Base-by-base conservation (phyloP, 2,888 invertebrate species). In the Hedychridium roseum region DNA sequence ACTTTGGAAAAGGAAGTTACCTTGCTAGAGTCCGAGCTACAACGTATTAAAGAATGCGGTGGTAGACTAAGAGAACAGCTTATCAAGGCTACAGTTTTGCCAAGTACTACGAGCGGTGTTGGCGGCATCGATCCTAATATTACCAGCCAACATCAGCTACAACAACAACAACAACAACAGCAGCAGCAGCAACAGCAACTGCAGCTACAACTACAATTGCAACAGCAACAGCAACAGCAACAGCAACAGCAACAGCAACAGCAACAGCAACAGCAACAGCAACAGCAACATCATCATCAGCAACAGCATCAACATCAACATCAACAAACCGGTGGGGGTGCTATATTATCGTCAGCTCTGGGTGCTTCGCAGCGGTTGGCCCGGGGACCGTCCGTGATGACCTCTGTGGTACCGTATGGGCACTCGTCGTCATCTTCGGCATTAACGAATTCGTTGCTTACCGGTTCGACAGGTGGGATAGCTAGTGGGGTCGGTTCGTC, bases 1-100 rank as follows among this genome's bases (percentile, higher is more conserved):
- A 90, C 90, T 60, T 85, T 94, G 81, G 93, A 94, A 84, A 89
- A 89, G 72, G 91, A 93, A 81, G 86, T 93, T 69, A 84, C 85
- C 69, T 82, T 90, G 78, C 85, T 92, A 79, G 92, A 92, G 82
- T 84, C 86, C 80, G 91, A 91, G 83, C 82, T 92, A 80, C 83
- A 84, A 60, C 82, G 85, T 48, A 79, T 83, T 57, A 81, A 82
- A 54, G 83, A 82, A 43, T 74, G 76, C 62, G 75, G 79, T 5
- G 79, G 79, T 38, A 71, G 66, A 36, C 43, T 78, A 36, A 64
- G 78, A 41, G 78, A 78, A 20, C 78, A 78, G 51, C 57, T 78
- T 27, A 48, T 78, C 9, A 73, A 70, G 40, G 73, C 77, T 3
- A 74, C 70, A 6, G 69, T 71, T 3, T 70, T 77, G 2, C 71